Evolutionary conservation across 2,888 invertebrate genomes (phyloP).

Genomic region (Trilocha varians): DNA sequence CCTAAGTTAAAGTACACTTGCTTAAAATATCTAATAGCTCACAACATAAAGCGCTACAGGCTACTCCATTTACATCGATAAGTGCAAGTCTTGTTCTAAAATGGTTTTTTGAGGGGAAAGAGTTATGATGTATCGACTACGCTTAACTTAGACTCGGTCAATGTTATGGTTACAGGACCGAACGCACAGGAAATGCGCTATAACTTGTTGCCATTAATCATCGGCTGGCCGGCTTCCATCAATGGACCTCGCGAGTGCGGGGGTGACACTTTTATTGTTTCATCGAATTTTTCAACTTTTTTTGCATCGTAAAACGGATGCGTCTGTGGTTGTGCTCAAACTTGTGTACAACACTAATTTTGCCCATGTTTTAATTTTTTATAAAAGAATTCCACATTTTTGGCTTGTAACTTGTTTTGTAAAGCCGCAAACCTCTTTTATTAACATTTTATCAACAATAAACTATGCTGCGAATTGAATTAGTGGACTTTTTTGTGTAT

Average conservation of each 20-base stretch:
- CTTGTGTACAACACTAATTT: not conserved
- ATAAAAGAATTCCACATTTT: no score
- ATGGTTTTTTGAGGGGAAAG: not conserved
- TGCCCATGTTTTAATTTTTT: not conserved
- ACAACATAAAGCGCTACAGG: no score
- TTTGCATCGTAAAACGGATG: conserved; percentile 16
- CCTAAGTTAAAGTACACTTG: no score
- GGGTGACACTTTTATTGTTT: conserved; percentile 50
- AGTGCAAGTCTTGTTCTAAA: not conserved
- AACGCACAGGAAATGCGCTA: conserved; percentile 49
- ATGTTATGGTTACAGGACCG: conserved; percentile 10
- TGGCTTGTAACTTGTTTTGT: not conserved
- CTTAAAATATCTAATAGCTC: no score
- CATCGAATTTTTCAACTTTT: conserved; percentile 22
- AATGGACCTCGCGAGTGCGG: conserved; percentile 18
- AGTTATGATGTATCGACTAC: conserved; percentile 3
- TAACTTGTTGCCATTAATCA: conserved; percentile 44
- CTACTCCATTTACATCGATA: no score
- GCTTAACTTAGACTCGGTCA: conserved; percentile 7
- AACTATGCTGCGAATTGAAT: no score
- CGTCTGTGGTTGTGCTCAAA: conserved; percentile 9
- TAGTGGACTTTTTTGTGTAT: no score
- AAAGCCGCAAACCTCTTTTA: not conserved
- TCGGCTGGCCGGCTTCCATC: conserved; percentile 41
- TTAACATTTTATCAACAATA: no score